A percentile compares a stretch with the other conserved stretches of the same genome.
phyloP scores from a whole-genome alignment of 2,888 invertebrate species.

The Marasmarcha lunaedactyla region DNA sequence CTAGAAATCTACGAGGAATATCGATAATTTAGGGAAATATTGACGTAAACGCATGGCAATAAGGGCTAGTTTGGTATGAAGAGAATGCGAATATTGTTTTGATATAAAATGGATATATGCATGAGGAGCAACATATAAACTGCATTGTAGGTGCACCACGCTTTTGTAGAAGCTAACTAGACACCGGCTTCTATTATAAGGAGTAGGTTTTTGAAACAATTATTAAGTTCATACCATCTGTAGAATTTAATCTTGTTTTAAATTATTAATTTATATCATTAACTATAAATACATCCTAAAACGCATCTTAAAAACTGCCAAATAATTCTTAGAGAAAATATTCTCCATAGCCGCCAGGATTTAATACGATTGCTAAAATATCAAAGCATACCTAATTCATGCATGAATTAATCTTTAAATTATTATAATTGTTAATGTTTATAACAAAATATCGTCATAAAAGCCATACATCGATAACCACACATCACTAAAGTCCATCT shows the following conservation, averaged over 20 bases:
- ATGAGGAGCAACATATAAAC: slow-evolving; percentile 51
- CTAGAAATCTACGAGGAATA: neutral
- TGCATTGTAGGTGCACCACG: slow-evolving; percentile 56
- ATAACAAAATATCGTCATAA: too few species aligned
- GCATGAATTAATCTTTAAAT: too few species aligned
- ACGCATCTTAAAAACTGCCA: too few species aligned
- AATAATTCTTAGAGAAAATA: too few species aligned
- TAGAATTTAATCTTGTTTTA: slow-evolving; percentile 1
- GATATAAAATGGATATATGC: slow-evolving; percentile 41
- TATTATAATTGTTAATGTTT: too few species aligned
- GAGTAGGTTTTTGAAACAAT: slow-evolving; percentile 25
- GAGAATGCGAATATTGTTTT: slow-evolving; percentile 26
- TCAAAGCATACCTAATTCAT: too few species aligned
- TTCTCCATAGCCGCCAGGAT: too few species aligned
- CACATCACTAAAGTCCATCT: slow-evolving; percentile 21
- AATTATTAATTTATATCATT: too few species aligned
- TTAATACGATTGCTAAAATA: too few species aligned
- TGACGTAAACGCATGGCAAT: slow-evolving; percentile 20
- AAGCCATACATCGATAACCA: too few species aligned
- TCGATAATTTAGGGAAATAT: slow-evolving; percentile 21
- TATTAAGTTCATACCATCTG: too few species aligned
- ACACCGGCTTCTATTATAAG: slow-evolving; percentile 22
- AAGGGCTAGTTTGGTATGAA: slow-evolving; percentile 22
- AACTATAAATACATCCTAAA: too few species aligned
- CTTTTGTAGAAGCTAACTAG: slow-evolving; percentile 52